Conservation (phyloP, 2,113 vertebrate genomes). For the cat (Felis catus) region DNA sequence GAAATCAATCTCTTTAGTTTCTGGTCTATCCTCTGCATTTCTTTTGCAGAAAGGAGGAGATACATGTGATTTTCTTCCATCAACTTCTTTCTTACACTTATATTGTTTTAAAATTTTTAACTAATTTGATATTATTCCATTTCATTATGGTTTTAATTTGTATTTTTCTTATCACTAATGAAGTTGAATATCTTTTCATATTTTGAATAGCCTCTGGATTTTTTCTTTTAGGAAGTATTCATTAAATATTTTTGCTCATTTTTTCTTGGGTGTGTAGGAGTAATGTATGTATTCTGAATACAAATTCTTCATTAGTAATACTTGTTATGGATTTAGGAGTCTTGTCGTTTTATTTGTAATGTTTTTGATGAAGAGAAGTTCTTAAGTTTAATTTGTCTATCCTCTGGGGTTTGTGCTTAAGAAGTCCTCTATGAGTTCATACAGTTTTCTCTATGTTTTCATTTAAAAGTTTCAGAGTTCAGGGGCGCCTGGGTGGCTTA, state of each 20-base stretch:
- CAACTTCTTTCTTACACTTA: neutral
- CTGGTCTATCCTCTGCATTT: neutral
- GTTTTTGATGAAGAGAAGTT: neutral
- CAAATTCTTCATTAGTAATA: neutral
- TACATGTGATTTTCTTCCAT: neutral
- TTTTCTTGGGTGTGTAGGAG: neutral
- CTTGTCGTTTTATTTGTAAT: neutral
- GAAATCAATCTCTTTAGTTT: neutral
- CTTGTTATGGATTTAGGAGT: neutral
- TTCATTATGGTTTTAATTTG: neutral
- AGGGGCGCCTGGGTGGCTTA: too few species aligned
- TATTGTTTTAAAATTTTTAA: neutral
- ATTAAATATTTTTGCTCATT: neutral
- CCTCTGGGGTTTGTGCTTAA: neutral
- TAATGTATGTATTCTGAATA: neutral
- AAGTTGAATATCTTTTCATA: neutral
- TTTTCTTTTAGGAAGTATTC: neutral
- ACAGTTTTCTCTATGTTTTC: neutral
- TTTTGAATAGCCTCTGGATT: neutral
- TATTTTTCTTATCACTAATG: neutral
- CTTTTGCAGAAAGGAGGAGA: neutral
- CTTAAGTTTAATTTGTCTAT: neutral
- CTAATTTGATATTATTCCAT: neutral
- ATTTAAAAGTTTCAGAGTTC: neutral
- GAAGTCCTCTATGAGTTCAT: neutral